A percentile compares a stretch with the other conserved stretches of the same genome.
These are phyloP conservation scores for Solea solea DNA, from an alignment of 2,113 vertebrate species.

Conservation along the genomic window DNA sequence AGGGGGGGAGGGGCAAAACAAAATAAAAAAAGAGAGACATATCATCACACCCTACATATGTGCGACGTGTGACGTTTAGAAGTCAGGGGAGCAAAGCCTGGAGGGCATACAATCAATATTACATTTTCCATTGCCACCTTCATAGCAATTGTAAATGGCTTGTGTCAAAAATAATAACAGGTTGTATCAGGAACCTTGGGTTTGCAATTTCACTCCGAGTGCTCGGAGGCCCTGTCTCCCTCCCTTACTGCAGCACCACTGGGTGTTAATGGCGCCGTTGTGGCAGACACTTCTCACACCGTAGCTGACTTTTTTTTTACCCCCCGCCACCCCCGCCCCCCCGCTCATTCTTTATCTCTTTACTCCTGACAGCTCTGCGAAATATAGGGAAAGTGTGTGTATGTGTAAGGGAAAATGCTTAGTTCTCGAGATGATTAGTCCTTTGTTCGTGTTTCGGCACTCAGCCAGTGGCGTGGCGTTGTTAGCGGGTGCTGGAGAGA, in stretches of 20 bases:
- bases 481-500: constrained; percentile 58
- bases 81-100: constrained; percentile 82
- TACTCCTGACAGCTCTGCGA: constrained; percentile 57
- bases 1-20: constrained; percentile 47
- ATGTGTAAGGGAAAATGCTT: constrained; percentile 43
- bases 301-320: constrained; percentile 36
- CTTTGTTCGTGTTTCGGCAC: constrained; percentile 51
- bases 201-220: constrained; percentile 83
- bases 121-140: constrained; percentile 88
- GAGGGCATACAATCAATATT: constrained; percentile 86
- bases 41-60: constrained; percentile 69
- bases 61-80: constrained; percentile 74
- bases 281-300: constrained; percentile 74
- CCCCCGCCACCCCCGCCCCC: constrained; percentile 28
- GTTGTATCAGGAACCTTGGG: constrained; percentile 86
- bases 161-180: constrained; percentile 89
- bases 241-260: constrained; percentile 62
- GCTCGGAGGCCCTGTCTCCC: constrained; percentile 74
- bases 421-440: constrained; percentile 55
- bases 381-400: constrained; percentile 39
- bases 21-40: constrained; percentile 66
- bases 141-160: constrained; percentile 88
- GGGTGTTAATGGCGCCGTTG: constrained; percentile 76
- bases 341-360: constrained; percentile 67
- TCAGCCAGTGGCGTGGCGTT: constrained; percentile 49